Evolutionary conservation across 2,888 invertebrate species (phyloP).

Genomic region (Chrysina gloriosa): DNA sequence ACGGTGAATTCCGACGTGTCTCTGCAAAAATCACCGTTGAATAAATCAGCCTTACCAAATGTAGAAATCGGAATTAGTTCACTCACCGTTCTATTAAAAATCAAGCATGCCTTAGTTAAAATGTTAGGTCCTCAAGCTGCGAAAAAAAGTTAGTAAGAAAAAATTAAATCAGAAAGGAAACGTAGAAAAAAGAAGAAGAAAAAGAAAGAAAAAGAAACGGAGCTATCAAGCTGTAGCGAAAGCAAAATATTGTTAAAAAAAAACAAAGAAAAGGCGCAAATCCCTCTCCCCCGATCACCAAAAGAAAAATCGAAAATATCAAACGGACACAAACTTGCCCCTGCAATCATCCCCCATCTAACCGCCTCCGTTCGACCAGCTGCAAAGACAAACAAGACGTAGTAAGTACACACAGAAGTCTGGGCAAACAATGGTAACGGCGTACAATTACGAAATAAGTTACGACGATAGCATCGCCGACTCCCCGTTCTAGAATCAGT

Average conservation of each 20-base stretch:
- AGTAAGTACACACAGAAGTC: background rate
- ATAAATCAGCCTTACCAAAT: too few relatives aligned
- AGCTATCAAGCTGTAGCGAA: too few relatives aligned
- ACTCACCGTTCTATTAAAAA: background rate
- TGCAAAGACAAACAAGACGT: constrained; percentile 25
- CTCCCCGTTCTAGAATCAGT: too few relatives aligned
- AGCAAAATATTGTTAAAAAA: too few relatives aligned
- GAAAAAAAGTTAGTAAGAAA: background rate
- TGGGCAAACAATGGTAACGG: background rate
- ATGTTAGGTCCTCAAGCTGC: too few relatives aligned
- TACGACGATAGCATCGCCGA: too few relatives aligned
- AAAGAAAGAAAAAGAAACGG: too few relatives aligned
- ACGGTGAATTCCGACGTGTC: constrained; percentile 15
- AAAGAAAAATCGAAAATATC: background rate
- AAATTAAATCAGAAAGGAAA: background rate
- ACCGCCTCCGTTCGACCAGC: constrained; percentile 8
- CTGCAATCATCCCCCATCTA: background rate
- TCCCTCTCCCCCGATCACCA: too few relatives aligned
- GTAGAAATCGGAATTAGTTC: background rate
- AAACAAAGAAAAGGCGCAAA: too few relatives aligned
- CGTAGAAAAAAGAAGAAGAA: background rate
- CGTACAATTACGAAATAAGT: too few relatives aligned
- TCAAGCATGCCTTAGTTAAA: background rate
- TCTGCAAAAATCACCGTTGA: background rate
- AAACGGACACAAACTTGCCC: background rate